phyloP scores from a whole-genome alignment of 2,797 vertebrate species.

The Enteromius thamalakanensis region DNA sequence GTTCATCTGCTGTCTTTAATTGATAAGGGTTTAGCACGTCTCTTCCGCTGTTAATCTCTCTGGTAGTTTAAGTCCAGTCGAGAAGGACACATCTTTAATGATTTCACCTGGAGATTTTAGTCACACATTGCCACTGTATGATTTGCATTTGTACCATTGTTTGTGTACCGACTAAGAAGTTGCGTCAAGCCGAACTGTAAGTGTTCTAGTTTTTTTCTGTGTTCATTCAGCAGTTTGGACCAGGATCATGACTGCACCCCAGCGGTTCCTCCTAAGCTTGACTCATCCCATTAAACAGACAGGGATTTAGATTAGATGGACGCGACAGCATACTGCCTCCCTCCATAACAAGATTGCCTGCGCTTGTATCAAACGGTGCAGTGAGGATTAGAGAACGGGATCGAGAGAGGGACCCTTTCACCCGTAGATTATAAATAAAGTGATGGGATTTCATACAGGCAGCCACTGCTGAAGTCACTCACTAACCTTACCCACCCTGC shows the following conservation, averaged over 20 bases:
- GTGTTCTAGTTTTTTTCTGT: not conserved
- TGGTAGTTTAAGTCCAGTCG: not conserved
- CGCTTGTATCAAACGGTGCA: slow-evolving; percentile 15
- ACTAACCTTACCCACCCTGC: slow-evolving; percentile 34
- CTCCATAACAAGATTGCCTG: slow-evolving; percentile 37
- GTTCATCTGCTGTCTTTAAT: not conserved
- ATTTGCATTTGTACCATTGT: slow-evolving; percentile 8
- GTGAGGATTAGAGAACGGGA: slow-evolving; percentile 26
- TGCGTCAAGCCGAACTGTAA: not conserved
- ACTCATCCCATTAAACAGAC: slow-evolving; percentile 50
- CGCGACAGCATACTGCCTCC: slow-evolving; percentile 35
- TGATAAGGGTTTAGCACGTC: not conserved
- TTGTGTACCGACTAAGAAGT: slow-evolving; percentile 2
- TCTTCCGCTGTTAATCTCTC: not conserved
- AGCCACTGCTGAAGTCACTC: slow-evolving; percentile 9
- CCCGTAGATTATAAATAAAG: slow-evolving; percentile 34
- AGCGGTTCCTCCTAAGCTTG: slow-evolving; percentile 21
- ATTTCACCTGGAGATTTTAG: not conserved
- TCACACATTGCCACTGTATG: not conserved
- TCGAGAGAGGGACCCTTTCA: slow-evolving; percentile 6
- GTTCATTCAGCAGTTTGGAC: slow-evolving; percentile 1
- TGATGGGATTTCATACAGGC: slow-evolving; percentile 37
- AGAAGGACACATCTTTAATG: not conserved
- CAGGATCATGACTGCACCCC: slow-evolving; percentile 32
- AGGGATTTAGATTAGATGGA: slow-evolving; percentile 46